Evolutionary conservation across 1,140 invertebrate genomes (phyloP), one percentile per base, ranked within the genome.

Genomic region (Drosophila azteca): DNA sequence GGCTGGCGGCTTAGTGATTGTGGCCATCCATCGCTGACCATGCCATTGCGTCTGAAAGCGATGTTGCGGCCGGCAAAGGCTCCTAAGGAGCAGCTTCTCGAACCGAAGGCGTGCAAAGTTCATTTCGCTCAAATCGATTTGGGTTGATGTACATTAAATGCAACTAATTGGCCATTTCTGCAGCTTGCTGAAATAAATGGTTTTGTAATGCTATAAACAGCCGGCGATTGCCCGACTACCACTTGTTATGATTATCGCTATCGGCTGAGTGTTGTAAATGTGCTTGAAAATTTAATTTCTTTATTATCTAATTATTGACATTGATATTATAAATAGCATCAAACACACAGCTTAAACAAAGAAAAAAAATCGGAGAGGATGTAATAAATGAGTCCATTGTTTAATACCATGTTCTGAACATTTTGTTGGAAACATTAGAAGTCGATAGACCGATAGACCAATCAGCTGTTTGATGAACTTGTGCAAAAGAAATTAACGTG

Each of bases 101-200:
- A 67, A n/a, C 15, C 62, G 49, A 9, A 76, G 49, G 35, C 76
- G 80, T 52, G 76, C 72, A 8, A 72, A 44, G 48, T 77, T 77
- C 82, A 87, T 85, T 44, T 45, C 44, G 11, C 11, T 63, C 31
- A 31, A 31, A 9, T 51, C 2, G 13, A 35, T 43, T 13, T 31
- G 52, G n/a, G 39, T 44, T n/a, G 22, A 48, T 49, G 58, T 22
- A 7, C 22, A 22, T 15, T 43, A 7, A 3, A 29, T 26, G 8
- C 52, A 64, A 15, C 35, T 72, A 61, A 29, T 13, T 43, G 17
- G 46, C 44, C 58, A 26, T 26, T 26, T 26, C 24, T 5, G 3
- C 24, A 26, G 24, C 24, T 26, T 53, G 20, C 5, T 4, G 17
- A 51, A 63, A 39, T 44, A 11, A 35, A 49, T 41, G 35, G 11